Evolutionary conservation across 2,888 invertebrate species (phyloP), one percentile per base, ranked within the genome.

Genomic region (Gasteruption jaculator): DNA sequence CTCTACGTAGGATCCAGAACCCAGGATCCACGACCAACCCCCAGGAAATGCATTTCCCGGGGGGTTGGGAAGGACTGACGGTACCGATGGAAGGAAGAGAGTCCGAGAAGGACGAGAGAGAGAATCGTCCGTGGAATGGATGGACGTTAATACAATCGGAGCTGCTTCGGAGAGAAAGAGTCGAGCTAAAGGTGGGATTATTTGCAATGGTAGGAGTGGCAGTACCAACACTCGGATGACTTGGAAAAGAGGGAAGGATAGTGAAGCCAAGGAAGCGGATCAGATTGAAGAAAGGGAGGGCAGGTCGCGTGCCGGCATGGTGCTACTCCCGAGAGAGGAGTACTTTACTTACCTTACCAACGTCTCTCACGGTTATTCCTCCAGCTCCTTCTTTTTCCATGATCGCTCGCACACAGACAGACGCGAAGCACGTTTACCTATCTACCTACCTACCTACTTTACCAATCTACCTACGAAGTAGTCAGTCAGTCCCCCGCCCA

Each of bases 301-400:
- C 60, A 63, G 62, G 67, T 68, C 67, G 67, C 67, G 67, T 68
- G 67, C 67, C 67, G 64, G 64, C 65, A 56, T 63, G 67, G 61
- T 64, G 64, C 62, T 63, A 50, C 60, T 61, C 57, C 12, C 48
- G 49, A 53, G 59, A 59, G 60, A 58, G 57, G 58, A 63, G 55
- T 49, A 54, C 49, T 44, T 48, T 55, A 53, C 54, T 60, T 60
- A 61, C 60, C 61, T 60, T 58, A 54, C 60, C 57, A 56, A 60
- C 58, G 53, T 63, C 58, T 61, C 61, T 56, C 60, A 58, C 60
- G 62, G 60, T 60, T 60, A 60, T n/a, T n/a, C n/a, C n/a, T n/a
- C n/a, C n/a, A n/a, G n/a, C 26, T 5, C 30, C 27, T n/a, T 11
- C 38, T 20, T 21, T 19, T 19, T 15, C 19, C 29, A 24, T 27